These are phyloP conservation scores for Zaprionus ornatus DNA, from an alignment of 1,140 invertebrate species.

Conservation along the genomic window DNA sequence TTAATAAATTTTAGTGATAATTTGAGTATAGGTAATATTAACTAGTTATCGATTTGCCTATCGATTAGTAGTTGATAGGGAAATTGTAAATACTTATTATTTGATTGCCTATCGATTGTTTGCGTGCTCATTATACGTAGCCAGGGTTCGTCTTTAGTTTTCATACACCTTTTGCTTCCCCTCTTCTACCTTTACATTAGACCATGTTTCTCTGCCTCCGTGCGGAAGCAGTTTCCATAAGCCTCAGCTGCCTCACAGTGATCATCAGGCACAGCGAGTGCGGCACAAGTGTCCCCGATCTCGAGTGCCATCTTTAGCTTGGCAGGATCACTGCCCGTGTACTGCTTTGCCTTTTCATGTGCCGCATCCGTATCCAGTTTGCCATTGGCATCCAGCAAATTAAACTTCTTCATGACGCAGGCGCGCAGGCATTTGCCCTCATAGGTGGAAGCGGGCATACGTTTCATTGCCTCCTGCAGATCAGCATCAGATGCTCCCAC, in stretches of 20 bases:
- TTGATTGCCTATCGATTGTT: background rate
- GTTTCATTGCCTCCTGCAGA: constrained; percentile 51
- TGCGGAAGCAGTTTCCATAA: constrained; percentile 59
- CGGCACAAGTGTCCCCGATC: constrained; percentile 60
- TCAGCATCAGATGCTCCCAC: constrained; percentile 52
- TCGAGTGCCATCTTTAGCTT: constrained; percentile 61
- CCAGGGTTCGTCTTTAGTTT: background rate
- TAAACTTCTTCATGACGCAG: constrained; percentile 67
- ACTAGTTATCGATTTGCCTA: background rate
- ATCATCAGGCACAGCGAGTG: constrained; percentile 52
- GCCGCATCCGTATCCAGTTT: constrained; percentile 49
- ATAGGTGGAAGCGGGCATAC: constrained; percentile 39
- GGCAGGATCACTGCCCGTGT: constrained; percentile 54
- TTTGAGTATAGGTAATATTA: background rate
- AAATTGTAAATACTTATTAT: background rate
- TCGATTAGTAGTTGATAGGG: background rate
- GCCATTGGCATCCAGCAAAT: constrained; percentile 41
- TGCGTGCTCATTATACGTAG: background rate
- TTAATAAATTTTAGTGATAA: background rate
- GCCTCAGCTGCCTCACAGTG: constrained; percentile 65
- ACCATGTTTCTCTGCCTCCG: constrained; percentile 40
- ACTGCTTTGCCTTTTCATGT: constrained; percentile 66
- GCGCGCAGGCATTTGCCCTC: constrained; percentile 64
- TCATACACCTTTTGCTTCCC: background rate
- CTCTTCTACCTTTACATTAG: constrained; percentile 35